Evolutionary conservation across 1,140 invertebrate species (phyloP).

Genomic region (Protaetia brevitarsis): DNA sequence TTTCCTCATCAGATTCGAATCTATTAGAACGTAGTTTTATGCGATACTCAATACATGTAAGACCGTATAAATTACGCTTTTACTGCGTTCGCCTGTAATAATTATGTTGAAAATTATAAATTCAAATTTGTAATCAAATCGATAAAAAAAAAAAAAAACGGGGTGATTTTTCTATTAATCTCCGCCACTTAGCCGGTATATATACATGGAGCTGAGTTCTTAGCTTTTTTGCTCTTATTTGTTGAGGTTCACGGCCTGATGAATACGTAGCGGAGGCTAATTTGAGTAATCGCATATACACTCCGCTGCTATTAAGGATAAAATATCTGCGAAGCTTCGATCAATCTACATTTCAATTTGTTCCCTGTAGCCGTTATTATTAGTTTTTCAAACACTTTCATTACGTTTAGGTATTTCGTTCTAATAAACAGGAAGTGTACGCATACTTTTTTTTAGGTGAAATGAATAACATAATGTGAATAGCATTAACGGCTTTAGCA

Average conservation of each 20-base stretch:
- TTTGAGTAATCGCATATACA: neutral
- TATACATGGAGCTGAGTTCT: neutral
- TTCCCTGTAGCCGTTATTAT: neutral
- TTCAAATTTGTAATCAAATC: conserved; percentile 18
- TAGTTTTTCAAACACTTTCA: too few relatives aligned
- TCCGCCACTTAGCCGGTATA: neutral
- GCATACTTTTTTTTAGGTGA: too few relatives aligned
- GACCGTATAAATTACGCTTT: conserved; percentile 17
- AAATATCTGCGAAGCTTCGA: neutral
- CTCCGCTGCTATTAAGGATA: neutral
- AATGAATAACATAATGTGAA: too few relatives aligned
- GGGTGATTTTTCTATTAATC: conserved; percentile 3
- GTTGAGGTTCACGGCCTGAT: neutral
- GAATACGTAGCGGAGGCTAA: conserved; percentile 7
- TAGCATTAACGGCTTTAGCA: too few relatives aligned
- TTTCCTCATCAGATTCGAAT: conserved; percentile 20
- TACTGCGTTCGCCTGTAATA: conserved; percentile 17
- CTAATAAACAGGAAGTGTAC: too few relatives aligned
- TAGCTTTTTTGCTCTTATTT: neutral
- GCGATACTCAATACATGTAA: neutral
- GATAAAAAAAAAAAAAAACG: conserved; percentile 12
- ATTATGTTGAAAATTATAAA: conserved; percentile 23
- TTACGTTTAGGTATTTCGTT: too few relatives aligned
- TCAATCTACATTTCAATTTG: conserved; percentile 20
- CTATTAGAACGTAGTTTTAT: conserved; percentile 8